A percentile compares a stretch with the other conserved stretches of the same genome.
phyloP scores from a whole-genome alignment of 2,113 vertebrate genomes.

The Aspiorhynchus laticeps region DNA sequence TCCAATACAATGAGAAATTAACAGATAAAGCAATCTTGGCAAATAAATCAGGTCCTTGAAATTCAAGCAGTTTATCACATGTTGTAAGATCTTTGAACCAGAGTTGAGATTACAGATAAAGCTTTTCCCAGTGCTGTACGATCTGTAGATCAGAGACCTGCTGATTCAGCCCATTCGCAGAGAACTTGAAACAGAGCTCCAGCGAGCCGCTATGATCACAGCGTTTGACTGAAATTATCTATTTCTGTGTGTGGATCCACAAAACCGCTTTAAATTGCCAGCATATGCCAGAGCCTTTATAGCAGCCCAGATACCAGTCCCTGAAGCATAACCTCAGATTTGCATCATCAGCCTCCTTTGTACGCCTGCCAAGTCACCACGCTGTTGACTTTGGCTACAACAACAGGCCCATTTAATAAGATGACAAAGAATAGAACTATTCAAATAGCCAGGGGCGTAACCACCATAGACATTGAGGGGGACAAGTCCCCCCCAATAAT shows the following conservation, averaged over 20 bases:
- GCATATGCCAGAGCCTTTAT: conserved; percentile 36
- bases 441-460: no score
- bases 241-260: conserved; percentile 32
- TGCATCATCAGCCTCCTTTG: conserved; percentile 48
- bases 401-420: conserved; percentile 45
- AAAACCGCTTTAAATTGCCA: conserved; percentile 54
- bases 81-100: neutral
- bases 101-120: neutral
- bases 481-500: no score
- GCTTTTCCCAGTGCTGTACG: conserved; percentile 13
- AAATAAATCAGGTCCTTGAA: neutral
- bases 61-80: conserved; percentile 19
- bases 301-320: conserved; percentile 47
- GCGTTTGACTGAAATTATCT: neutral
- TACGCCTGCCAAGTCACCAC: conserved; percentile 57
- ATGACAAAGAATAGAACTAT: conserved; percentile 19
- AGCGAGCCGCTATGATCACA: neutral
- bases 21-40: neutral
- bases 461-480: no score
- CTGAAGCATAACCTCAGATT: conserved; percentile 53
- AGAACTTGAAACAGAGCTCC: neutral
- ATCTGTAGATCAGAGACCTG: conserved; percentile 17
- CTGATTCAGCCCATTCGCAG: neutral
- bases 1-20: neutral
- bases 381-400: conserved; percentile 59